phyloP scores from a whole-genome alignment of 2,797 vertebrate species.

The Dicrostonyx torquatus region DNA sequence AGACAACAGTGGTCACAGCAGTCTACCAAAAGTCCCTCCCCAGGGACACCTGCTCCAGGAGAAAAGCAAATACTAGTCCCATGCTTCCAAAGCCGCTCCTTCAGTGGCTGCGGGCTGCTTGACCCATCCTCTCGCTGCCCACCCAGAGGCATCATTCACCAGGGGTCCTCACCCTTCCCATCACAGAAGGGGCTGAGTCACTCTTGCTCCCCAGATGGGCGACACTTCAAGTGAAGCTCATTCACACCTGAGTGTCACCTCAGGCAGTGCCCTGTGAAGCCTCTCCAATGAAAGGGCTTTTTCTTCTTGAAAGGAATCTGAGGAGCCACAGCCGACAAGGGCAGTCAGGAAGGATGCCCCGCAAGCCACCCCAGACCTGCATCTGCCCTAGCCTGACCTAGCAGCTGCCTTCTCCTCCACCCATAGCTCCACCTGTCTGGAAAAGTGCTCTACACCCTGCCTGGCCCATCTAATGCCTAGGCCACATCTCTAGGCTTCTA shows the following conservation, averaged over 20 bases:
- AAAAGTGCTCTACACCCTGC: rapidly evolving
- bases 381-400: background rate
- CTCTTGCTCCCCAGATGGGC: background rate
- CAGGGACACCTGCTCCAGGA: background rate
- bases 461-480: background rate
- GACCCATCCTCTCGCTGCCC: background rate
- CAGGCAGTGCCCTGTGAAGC: background rate
- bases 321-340: background rate
- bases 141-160: rapidly evolving
- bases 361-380: background rate
- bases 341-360: rapidly evolving
- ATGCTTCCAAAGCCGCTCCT: background rate
- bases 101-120: rapidly evolving
- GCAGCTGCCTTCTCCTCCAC: background rate
- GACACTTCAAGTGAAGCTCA: background rate
- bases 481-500: background rate
- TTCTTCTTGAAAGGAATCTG: background rate
- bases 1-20: background rate
- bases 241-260: background rate
- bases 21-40: background rate
- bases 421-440: background rate
- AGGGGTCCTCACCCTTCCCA: background rate
- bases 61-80: background rate
- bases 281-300: background rate
- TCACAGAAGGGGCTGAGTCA: background rate